Conservation (phyloP, 2,888 invertebrate genomes). For the Drosophila basisetae region DNA sequence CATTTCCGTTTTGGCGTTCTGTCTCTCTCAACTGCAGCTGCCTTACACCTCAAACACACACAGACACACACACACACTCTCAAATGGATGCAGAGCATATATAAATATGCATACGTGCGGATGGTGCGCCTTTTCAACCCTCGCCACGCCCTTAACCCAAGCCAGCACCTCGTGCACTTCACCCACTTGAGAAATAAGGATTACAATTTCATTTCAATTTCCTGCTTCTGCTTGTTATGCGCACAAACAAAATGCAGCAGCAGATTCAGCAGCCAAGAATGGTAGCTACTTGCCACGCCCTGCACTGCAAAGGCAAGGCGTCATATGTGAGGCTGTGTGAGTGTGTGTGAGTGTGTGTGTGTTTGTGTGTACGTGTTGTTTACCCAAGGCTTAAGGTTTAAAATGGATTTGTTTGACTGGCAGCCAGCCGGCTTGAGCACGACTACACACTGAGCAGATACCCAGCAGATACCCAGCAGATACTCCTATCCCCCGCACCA, state of each 20-base stretch:
- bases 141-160: not conserved
- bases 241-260: slow-evolving; percentile 63
- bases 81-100: slow-evolving; percentile 4
- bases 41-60: slow-evolving; percentile 11
- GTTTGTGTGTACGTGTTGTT: slow-evolving; percentile 66
- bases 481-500: not conserved
- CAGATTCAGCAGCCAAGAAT: slow-evolving; percentile 40
- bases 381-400: slow-evolving; percentile 77
- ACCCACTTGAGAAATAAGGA: slow-evolving; percentile 70
- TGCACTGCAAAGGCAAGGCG: slow-evolving; percentile 21
- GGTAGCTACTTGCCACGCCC: slow-evolving; percentile 59
- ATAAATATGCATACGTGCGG: slow-evolving; percentile 71
- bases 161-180: slow-evolving; percentile 35
- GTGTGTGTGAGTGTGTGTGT: slow-evolving; percentile 23
- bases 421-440: slow-evolving; percentile 71
- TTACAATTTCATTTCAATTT: slow-evolving; percentile 79
- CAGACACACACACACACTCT: slow-evolving; percentile 5
- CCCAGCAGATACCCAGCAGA: slow-evolving; percentile 12
- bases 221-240: slow-evolving; percentile 65
- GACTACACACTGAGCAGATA: slow-evolving; percentile 53
- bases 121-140: not conserved
- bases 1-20: slow-evolving; percentile 60
- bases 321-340: slow-evolving; percentile 14
- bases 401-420: slow-evolving; percentile 80
- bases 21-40: slow-evolving; percentile 7